These are phyloP conservation scores for Drosophila kambysellisi DNA, from an alignment of 2,888 invertebrate genomes.

Conservation along the genomic window DNA sequence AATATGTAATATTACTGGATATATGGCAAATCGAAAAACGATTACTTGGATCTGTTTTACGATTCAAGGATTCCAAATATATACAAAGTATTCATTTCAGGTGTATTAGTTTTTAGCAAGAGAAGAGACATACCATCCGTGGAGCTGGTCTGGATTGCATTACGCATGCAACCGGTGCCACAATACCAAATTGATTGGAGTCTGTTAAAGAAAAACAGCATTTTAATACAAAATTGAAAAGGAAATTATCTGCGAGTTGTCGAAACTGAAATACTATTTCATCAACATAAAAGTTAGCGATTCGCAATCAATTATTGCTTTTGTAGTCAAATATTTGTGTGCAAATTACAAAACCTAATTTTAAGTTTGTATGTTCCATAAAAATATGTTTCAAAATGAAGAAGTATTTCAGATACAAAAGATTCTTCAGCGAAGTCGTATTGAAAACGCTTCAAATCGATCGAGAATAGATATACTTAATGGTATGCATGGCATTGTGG, in stretches of 20 bases:
- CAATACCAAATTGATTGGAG: slow-evolving; percentile 84
- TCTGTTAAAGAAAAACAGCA: slow-evolving; percentile 48
- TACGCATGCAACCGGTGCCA: slow-evolving; percentile 75
- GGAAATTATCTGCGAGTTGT: neutral
- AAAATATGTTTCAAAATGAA: neutral
- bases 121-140: slow-evolving; percentile 66
- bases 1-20: neutral
- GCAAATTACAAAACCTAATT: neutral
- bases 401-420: neutral
- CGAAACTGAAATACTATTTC: neutral
- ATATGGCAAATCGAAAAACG: neutral
- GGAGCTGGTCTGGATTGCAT: slow-evolving; percentile 74
- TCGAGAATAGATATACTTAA: neutral
- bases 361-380: neutral
- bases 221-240: neutral
- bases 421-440: neutral
- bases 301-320: neutral
- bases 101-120: neutral
- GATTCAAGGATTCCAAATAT: neutral
- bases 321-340: neutral
- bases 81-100: neutral
- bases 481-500: neutral
- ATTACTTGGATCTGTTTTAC: slow-evolving; percentile 9
- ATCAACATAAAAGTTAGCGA: neutral
- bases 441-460: neutral